Percentiles rank a stretch among this genome's conserved stretches.
Conservation (phyloP, 2,888 invertebrate genomes). For the Macrophya annulata region DNA sequence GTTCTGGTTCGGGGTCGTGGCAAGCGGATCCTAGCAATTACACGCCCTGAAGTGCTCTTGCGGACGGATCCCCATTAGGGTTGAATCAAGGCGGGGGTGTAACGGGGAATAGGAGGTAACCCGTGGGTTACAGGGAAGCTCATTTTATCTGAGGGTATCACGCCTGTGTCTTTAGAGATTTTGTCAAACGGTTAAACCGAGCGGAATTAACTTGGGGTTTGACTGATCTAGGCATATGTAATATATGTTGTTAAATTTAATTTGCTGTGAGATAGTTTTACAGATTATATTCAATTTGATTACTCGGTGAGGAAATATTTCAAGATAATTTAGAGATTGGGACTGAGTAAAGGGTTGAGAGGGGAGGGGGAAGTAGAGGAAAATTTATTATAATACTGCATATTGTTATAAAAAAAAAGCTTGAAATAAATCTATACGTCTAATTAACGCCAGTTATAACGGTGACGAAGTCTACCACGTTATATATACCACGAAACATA, state of each 20-base stretch:
- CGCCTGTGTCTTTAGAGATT: slow-evolving; percentile 40
- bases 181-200: slow-evolving; percentile 1
- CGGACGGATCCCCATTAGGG: slow-evolving; percentile 77
- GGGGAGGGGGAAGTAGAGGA: too few relatives aligned
- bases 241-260: not conserved
- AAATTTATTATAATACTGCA: not conserved
- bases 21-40: slow-evolving; percentile 77
- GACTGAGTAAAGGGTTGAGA: too few relatives aligned
- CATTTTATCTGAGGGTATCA: slow-evolving; percentile 8
- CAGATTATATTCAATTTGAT: not conserved
- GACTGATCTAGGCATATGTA: not conserved
- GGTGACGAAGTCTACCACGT: not conserved
- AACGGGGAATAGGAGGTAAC: slow-evolving; percentile 62
- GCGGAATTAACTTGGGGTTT: not conserved
- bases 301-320: not conserved
- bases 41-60: slow-evolving; percentile 77
- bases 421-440: not conserved
- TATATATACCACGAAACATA: not conserved
- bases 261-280: not conserved
- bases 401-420: not conserved
- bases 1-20: slow-evolving; percentile 69
- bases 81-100: slow-evolving; percentile 74
- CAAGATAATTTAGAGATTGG: not conserved
- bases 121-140: slow-evolving; percentile 29
- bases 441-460: not conserved